phyloP scores from a whole-genome alignment of 1,140 invertebrate genomes.

The Pseudomyrmex gracilis region DNA sequence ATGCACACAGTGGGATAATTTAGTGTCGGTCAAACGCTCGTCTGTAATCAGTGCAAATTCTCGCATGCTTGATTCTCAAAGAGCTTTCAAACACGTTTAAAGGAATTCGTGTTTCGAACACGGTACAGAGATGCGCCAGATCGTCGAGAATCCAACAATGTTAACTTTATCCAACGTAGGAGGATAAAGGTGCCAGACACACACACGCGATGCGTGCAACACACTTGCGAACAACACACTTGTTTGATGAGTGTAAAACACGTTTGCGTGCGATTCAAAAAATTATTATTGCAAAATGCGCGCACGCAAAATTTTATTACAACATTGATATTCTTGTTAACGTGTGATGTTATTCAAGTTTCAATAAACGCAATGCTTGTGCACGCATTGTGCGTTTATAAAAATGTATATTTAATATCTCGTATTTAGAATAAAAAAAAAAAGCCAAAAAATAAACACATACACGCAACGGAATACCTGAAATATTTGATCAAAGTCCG shows the following conservation, averaged over 20 bases:
- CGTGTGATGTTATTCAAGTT: background rate
- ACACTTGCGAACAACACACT: too few relatives aligned
- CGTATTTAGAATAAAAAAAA: too few relatives aligned
- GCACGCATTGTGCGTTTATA: too few relatives aligned
- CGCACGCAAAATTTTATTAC: background rate
- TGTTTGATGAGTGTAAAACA: too few relatives aligned
- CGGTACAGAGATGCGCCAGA: background rate
- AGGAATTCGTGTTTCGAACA: slow-evolving; percentile 34
- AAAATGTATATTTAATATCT: too few relatives aligned
- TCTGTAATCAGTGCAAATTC: slow-evolving; percentile 39
- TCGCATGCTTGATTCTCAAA: slow-evolving; percentile 20
- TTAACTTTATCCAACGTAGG: background rate
- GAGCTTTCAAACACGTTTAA: slow-evolving; percentile 12
- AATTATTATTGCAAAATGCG: background rate
- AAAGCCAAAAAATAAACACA: too few relatives aligned
- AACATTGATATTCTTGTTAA: background rate
- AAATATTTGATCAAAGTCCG: background rate
- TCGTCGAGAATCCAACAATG: background rate
- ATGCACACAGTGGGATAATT: slow-evolving; percentile 31
- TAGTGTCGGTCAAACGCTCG: slow-evolving; percentile 32
- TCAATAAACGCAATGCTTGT: background rate
- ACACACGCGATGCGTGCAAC: too few relatives aligned
- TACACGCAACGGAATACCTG: background rate
- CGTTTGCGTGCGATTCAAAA: background rate
- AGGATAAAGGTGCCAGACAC: too few relatives aligned